A percentile compares a stretch with the other conserved stretches of the same genome.
phyloP scores from a whole-genome alignment of 2,797 vertebrate genomes.

The Zalophus californianus region DNA sequence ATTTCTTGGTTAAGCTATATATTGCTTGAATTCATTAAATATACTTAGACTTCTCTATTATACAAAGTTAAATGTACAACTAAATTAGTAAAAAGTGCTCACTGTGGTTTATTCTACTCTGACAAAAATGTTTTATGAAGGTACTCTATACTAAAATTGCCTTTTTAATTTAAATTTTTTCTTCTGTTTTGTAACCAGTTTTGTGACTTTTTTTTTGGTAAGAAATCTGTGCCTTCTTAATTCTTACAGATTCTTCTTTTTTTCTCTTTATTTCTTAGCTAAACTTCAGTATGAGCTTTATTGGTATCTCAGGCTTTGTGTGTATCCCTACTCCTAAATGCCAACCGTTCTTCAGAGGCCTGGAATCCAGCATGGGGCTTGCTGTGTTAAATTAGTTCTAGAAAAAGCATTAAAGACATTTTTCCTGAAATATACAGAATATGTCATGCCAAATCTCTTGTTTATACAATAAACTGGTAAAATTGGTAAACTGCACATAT shows the following conservation, averaged over 20 bases:
- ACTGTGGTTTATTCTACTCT: conserved; percentile 4
- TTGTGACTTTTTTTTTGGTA: conserved; percentile 23
- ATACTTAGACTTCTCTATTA: conserved; percentile 59
- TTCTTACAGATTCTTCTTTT: conserved; percentile 23
- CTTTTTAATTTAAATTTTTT: conserved; percentile 15
- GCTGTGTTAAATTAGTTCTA: conserved; percentile 61
- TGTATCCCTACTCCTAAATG: not conserved
- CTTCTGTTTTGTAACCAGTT: conserved; percentile 16
- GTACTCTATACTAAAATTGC: not conserved
- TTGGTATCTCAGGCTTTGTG: conserved; percentile 25
- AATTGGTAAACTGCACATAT: conserved; percentile 69
- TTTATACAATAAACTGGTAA: conserved; percentile 74
- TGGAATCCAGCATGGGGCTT: conserved; percentile 37
- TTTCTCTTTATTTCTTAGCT: not conserved
- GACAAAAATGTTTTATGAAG: conserved; percentile 43
- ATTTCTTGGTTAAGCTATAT: conserved; percentile 55
- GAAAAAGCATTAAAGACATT: conserved; percentile 51
- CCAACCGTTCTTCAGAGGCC: conserved; percentile 55
- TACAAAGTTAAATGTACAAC: conserved; percentile 67
- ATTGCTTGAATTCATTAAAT: conserved; percentile 65
- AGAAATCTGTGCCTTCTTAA: not conserved
- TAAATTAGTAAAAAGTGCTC: conserved; percentile 71
- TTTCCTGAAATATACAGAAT: conserved; percentile 74
- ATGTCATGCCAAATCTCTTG: conserved; percentile 71
- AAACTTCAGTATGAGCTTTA: conserved; percentile 15